phyloP scores from a whole-genome alignment of 2,797 vertebrate genomes.

The Hapalemur alaotrensis region DNA sequence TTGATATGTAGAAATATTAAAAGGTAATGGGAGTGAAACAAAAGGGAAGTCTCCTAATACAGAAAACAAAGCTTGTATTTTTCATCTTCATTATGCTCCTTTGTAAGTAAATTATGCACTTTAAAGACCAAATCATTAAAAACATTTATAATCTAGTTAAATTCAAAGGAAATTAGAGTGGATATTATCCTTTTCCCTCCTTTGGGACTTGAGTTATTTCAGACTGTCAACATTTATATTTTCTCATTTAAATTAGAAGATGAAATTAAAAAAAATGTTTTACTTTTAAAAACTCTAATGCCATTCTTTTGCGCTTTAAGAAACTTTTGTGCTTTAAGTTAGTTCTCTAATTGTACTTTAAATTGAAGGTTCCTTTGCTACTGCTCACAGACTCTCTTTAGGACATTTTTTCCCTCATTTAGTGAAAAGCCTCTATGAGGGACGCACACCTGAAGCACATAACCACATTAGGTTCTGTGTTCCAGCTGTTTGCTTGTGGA shows the following conservation, averaged over 20 bases:
- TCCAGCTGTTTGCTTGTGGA: background rate
- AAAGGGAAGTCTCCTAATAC: background rate
- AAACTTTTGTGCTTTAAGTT: background rate
- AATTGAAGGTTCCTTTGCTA: background rate
- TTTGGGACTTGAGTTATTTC: background rate
- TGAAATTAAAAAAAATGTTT: background rate
- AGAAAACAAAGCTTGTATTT: constrained; percentile 15
- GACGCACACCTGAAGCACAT: background rate
- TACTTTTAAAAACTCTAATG: background rate
- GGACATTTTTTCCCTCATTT: background rate
- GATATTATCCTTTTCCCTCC: background rate
- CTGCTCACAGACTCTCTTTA: background rate
- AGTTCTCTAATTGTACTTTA: background rate
- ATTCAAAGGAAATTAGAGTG: background rate
- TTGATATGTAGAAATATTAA: constrained; percentile 12
- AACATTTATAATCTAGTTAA: background rate
- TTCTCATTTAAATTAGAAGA: background rate
- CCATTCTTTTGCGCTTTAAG: background rate
- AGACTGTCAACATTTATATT: background rate
- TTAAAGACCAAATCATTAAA: constrained; percentile 26
- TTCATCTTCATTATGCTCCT: background rate
- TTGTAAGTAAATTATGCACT: constrained; percentile 29
- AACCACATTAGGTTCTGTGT: background rate
- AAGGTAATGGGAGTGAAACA: constrained; percentile 6
- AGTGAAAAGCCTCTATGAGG: background rate